These are phyloP conservation scores for Heteronetta atricapilla DNA, from an alignment of 2,113 vertebrate species.

Conservation along the genomic window DNA sequence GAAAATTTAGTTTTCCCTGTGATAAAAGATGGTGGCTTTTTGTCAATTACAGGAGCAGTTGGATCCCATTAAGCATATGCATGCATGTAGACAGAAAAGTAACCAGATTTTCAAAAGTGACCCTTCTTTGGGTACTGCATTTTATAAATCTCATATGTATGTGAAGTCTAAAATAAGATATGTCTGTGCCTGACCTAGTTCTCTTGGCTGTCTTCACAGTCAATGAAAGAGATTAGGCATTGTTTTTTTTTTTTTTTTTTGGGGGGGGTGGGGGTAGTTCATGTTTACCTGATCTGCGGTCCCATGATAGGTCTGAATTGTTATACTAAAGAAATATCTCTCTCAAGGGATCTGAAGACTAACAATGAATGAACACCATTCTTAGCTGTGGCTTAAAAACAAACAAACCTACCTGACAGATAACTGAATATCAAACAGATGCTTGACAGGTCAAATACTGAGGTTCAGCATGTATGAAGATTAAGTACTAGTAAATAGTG, in stretches of 20 bases:
- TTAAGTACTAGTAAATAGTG: not conserved
- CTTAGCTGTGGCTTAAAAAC: not conserved
- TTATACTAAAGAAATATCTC: not conserved
- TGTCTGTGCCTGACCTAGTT: not conserved
- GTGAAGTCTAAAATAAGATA: too few relatives aligned
- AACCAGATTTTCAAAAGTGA: not conserved
- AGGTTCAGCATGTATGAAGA: not conserved
- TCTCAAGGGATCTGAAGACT: not conserved
- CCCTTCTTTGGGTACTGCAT: not conserved
- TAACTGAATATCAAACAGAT: not conserved
- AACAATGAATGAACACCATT: not conserved
- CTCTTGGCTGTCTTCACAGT: not conserved
- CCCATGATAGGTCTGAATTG: not conserved
- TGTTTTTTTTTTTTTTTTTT: not conserved
- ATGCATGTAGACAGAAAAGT: not conserved
- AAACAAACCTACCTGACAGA: not conserved
- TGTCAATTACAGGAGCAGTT: not conserved
- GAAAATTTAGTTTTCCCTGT: not conserved
- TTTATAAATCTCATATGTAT: too few relatives aligned
- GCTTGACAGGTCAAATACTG: not conserved
- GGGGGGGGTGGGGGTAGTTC: not conserved
- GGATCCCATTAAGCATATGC: not conserved
- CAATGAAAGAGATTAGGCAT: not conserved
- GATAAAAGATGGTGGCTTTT: not conserved
- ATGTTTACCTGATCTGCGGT: not conserved